Evolutionary conservation across 2,797 vertebrate genomes (phyloP), one percentile per base, ranked within the genome.

Genomic region (Sebastes kiyomatsui): DNA sequence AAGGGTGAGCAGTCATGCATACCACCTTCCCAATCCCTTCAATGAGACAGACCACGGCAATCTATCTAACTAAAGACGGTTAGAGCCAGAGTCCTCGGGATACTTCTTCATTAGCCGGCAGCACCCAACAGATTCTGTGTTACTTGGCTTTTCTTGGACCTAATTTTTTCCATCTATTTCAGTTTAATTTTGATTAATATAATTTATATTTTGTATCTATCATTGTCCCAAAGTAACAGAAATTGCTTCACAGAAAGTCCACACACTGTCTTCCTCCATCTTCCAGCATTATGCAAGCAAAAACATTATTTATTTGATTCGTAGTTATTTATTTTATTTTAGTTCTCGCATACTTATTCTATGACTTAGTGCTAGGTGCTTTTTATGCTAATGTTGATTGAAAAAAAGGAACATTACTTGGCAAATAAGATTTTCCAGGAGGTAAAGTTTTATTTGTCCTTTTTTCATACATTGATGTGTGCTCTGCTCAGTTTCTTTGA

Each of bases 1-100:
- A 79, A 78, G 64, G 55, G 76, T 10, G 82, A 79, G 82, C 87
- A 82, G 82, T 71, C 84, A 82, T 83, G 77, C 81, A 81, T 79
- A 85, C 77, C 75, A 83, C 38, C 72, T 81, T 77, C 55, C n/a
- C 67, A 42, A 27, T 87, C 56, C 77, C 42, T 82, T 88, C 77
- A 77, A 46, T 80, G 60, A 86, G 84, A 72, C 35, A 67, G 66
- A 70, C 7, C 55, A 16, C 3, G 14, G 81, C 74, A 65, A 83
- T 90, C 75, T 69, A 70, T 86, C 71, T 49, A 61, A 80, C 67
- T 12, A 32, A 22, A 79, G 69, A 68, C 69, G 69, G 61, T 78
- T 66, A 75, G 54, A 80, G 82, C 46, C 54, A 1, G 4, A 55
- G 32, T 65, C 72, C 25, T 67, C 23, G 3, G 2, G 65, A 65